phyloP scores from a whole-genome alignment of 1,140 invertebrate genomes.

The Coptotermes formosanus region DNA sequence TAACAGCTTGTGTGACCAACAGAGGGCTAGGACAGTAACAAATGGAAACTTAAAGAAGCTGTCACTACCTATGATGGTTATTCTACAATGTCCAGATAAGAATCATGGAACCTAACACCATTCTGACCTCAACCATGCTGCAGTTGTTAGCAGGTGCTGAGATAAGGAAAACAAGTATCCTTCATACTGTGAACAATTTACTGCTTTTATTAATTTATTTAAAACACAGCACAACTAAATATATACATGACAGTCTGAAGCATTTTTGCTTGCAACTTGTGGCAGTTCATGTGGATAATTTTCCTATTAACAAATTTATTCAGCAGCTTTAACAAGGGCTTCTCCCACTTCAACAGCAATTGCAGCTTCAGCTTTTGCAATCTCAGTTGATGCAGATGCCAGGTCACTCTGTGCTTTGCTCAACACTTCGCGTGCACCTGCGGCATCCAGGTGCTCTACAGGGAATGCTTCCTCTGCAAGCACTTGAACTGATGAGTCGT shows the following conservation, averaged over 20 bases:
- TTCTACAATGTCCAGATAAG: too few species aligned
- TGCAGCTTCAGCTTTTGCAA: constrained; percentile 86
- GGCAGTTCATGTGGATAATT: not conserved
- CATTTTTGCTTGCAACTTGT: not conserved
- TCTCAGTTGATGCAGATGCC: constrained; percentile 74
- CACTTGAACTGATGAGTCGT: constrained; percentile 96
- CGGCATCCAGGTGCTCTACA: constrained; percentile 79
- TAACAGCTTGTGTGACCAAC: too few species aligned
- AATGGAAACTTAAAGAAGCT: too few species aligned
- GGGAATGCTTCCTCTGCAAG: constrained; percentile 95
- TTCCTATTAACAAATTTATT: constrained; percentile 40
- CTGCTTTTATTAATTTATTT: not conserved
- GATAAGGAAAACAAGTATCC: too few species aligned
- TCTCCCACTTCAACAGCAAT: constrained; percentile 95
- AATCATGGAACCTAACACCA: too few species aligned
- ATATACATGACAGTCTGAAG: not conserved
- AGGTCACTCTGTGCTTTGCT: constrained; percentile 82
- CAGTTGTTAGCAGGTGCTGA: too few species aligned
- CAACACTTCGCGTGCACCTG: constrained; percentile 78
- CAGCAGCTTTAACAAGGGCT: constrained; percentile 82
- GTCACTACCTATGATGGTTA: too few species aligned
- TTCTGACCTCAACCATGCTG: too few species aligned
- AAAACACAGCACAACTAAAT: not conserved
- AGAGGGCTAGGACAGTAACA: too few species aligned
- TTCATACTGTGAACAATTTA: too few species aligned